These are phyloP conservation scores for Styela clava DNA, from an alignment of 23 tunicate species.

Conservation along the genomic window DNA sequence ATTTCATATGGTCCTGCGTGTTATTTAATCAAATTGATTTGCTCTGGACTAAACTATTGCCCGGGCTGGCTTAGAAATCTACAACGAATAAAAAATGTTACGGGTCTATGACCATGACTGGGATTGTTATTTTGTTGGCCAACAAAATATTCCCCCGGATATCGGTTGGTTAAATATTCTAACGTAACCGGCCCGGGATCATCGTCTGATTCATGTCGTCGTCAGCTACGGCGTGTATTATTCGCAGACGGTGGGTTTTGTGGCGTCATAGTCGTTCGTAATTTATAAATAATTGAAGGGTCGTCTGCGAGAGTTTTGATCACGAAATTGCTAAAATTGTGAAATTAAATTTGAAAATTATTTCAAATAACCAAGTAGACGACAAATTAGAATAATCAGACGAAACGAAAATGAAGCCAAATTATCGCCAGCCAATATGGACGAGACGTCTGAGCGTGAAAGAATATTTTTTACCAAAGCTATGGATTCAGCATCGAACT, in stretches of 20 bases:
- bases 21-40: no score
- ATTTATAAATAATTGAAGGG: neutral
- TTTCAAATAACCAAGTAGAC: neutral
- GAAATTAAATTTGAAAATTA: neutral
- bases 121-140: no score
- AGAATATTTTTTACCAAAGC: neutral
- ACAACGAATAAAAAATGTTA: no score
- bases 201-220: neutral
- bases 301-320: neutral
- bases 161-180: no score
- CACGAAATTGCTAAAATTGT: neutral
- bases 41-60: no score
- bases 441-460: no score
- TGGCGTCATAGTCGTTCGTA: neutral
- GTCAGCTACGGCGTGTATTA: neutral
- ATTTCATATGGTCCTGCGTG: no score
- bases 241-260: neutral
- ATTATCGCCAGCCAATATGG: no score
- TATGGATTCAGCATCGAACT: neutral
- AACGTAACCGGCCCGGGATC: no score
- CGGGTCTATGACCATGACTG: no score
- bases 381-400: neutral
- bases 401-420: neutral
- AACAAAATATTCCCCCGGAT: no score
- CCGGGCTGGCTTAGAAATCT: no score